These are phyloP conservation scores for Ophiodon elongatus DNA, from an alignment of 2,113 vertebrate species.

Conservation along the genomic window DNA sequence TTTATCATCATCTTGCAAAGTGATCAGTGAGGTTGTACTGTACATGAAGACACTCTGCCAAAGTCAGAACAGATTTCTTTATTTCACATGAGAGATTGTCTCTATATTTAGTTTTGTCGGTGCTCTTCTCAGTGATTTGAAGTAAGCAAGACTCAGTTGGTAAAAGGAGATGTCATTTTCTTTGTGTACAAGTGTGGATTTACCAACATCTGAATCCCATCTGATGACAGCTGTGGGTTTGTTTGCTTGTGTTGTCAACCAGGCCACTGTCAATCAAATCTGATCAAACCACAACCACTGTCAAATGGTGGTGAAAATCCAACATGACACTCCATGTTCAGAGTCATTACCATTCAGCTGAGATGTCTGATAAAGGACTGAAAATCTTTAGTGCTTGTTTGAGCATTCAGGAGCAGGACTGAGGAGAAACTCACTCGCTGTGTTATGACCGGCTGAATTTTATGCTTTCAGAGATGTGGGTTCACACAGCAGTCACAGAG, in stretches of 20 bases:
- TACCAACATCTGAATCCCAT: too few species aligned
- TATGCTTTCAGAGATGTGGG: slow-evolving; percentile 8
- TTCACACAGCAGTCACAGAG: slow-evolving; percentile 34
- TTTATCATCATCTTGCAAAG: too few species aligned
- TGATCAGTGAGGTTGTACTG: too few species aligned
- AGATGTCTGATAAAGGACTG: slow-evolving; percentile 9
- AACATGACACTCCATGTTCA: too few species aligned
- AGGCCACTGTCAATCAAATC: too few species aligned
- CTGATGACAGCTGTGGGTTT: too few species aligned
- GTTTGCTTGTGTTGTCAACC: too few species aligned
- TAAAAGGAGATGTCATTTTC: not conserved
- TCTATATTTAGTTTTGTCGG: not conserved
- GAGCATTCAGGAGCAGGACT: slow-evolving; percentile 18
- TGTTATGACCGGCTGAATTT: slow-evolving; percentile 6
- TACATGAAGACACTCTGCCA: too few species aligned
- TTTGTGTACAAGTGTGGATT: not conserved
- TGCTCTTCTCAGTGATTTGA: not conserved
- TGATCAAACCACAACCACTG: too few species aligned
- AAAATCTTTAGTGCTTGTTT: slow-evolving; percentile 13
- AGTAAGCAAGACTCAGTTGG: not conserved
- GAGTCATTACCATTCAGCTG: not conserved
- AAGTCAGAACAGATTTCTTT: too few species aligned
- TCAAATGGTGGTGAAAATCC: too few species aligned
- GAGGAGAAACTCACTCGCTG: not conserved
- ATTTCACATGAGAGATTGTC: too few species aligned